Conservation (phyloP, 2,888 invertebrate genomes). For the Eledone cirrhosa region DNA sequence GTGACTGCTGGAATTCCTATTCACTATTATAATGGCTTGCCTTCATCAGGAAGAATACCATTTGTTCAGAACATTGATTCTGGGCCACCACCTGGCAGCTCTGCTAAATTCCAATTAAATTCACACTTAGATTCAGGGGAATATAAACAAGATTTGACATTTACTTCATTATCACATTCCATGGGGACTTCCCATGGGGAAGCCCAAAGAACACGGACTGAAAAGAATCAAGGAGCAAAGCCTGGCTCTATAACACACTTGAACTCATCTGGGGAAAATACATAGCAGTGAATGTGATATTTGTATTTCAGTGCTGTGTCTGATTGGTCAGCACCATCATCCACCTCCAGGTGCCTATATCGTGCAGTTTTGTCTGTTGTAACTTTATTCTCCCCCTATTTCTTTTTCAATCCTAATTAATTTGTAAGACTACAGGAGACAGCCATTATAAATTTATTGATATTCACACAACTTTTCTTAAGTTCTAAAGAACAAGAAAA, state of each 20-base stretch:
- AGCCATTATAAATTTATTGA: too few species aligned
- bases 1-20: slow-evolving; percentile 16
- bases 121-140: slow-evolving; percentile 27
- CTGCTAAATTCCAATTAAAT: slow-evolving; percentile 25
- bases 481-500: not conserved
- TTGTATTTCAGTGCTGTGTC: slow-evolving; percentile 28
- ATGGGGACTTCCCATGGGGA: slow-evolving; percentile 29
- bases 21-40: slow-evolving; percentile 26
- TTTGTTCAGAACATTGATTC: slow-evolving; percentile 25
- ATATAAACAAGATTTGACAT: slow-evolving; percentile 27
- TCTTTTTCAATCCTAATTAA: not conserved
- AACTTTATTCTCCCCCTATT: not conserved
- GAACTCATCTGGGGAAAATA: slow-evolving; percentile 25
- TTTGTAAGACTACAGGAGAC: too few species aligned
- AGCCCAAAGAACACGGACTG: slow-evolving; percentile 28
- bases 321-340: slow-evolving; percentile 11
- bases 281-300: slow-evolving; percentile 30
- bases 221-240: slow-evolving; percentile 20
- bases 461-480: too few species aligned
- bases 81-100: not conserved
- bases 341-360: slow-evolving; percentile 29
- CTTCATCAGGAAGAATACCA: slow-evolving; percentile 17
- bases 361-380: not conserved
- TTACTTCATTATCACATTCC: slow-evolving; percentile 29
- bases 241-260: not conserved